Evolutionary conservation across 1,140 invertebrate species (phyloP).

Genomic region (Diorhabda carinulata): DNA sequence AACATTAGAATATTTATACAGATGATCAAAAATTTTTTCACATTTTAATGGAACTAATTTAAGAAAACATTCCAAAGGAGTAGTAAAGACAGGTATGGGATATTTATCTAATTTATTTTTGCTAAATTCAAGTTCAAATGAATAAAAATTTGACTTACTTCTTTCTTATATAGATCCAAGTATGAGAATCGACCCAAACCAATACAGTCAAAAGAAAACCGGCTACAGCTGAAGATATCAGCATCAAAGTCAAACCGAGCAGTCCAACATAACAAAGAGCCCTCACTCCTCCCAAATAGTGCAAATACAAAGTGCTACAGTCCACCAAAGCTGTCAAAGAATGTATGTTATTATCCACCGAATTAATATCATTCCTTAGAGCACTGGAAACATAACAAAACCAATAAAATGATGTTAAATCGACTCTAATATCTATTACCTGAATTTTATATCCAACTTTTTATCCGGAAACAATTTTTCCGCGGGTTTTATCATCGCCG

Average conservation of each 20-base stretch:
- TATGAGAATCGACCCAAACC: slow-evolving; percentile 90
- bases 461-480: slow-evolving; percentile 54
- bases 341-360: slow-evolving; percentile 57
- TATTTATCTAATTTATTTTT: too few species aligned
- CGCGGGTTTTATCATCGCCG: slow-evolving; percentile 54
- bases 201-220: slow-evolving; percentile 86
- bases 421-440: background rate
- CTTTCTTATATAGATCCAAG: slow-evolving; percentile 94
- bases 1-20: too few species aligned
- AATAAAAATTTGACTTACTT: slow-evolving; percentile 56
- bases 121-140: too few species aligned
- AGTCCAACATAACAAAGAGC: slow-evolving; percentile 77
- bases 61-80: too few species aligned
- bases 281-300: slow-evolving; percentile 71
- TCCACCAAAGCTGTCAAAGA: slow-evolving; percentile 69
- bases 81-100: too few species aligned
- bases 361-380: slow-evolving; percentile 66
- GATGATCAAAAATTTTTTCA: too few species aligned
- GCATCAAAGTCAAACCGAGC: slow-evolving; percentile 76
- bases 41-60: too few species aligned
- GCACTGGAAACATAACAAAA: slow-evolving; percentile 49
- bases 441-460: slow-evolving; percentile 35
- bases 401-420: too few species aligned
- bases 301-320: slow-evolving; percentile 72
- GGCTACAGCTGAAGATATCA: slow-evolving; percentile 76